A percentile compares a stretch with the other conserved stretches of the same genome.
Conservation (phyloP, 2,797 vertebrate species). For the Gallinago nigripennis region DNA sequence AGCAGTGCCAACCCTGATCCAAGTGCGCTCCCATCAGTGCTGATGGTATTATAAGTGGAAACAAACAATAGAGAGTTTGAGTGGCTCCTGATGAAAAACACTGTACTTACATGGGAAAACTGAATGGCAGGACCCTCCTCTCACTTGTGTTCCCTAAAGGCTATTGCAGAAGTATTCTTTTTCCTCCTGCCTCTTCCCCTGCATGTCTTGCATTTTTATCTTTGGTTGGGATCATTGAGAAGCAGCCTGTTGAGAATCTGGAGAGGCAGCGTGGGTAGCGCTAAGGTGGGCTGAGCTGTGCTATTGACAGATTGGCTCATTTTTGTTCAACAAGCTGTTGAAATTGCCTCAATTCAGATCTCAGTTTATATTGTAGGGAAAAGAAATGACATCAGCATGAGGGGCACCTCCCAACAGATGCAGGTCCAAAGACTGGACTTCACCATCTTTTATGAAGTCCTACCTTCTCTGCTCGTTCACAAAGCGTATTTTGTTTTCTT, state of each 20-base stretch:
- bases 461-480: neutral
- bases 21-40: neutral
- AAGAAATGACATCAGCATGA: neutral
- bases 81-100: neutral
- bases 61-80: neutral
- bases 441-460: neutral
- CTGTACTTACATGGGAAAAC: neutral
- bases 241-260: neutral
- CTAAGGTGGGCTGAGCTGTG: neutral
- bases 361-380: neutral
- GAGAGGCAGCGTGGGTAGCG: neutral
- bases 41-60: neutral
- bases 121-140: neutral
- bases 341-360: neutral
- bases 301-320: neutral
- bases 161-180: neutral
- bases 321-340: neutral
- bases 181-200: neutral
- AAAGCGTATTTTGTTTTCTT: neutral
- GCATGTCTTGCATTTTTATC: neutral
- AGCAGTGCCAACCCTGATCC: neutral
- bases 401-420: neutral
- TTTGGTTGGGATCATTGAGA: neutral
- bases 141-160: neutral
- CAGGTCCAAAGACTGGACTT: neutral